These are phyloP conservation scores for Furcifer pardalis DNA, from an alignment of 2,797 vertebrate genomes.

Conservation along the genomic window DNA sequence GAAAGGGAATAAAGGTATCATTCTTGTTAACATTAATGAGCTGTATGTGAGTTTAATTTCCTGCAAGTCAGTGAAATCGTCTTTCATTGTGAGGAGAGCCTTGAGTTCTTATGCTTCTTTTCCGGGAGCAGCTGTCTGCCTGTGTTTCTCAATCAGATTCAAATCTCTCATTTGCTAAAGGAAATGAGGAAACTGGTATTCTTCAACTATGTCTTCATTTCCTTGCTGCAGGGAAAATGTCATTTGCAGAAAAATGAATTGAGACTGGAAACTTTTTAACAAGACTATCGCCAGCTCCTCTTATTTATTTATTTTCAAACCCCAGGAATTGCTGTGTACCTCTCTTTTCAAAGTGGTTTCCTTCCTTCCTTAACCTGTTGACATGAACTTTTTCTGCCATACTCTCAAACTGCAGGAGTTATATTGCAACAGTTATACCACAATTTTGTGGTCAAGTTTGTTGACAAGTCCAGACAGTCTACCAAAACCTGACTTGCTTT, in stretches of 20 bases:
- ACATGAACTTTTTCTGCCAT: not conserved
- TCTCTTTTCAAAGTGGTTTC: not conserved
- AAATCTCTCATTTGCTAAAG: constrained; percentile 14
- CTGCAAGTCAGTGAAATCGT: constrained; percentile 13
- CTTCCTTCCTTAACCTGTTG: not conserved
- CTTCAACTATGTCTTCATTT: not conserved
- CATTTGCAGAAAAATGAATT: not conserved
- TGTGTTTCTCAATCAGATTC: not conserved
- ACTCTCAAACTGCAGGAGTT: no score
- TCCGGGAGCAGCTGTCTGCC: not conserved
- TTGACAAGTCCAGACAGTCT: not conserved
- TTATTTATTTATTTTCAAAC: not conserved
- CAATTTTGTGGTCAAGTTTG: not conserved
- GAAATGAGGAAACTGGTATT: not conserved
- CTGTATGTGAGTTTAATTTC: constrained; percentile 17
- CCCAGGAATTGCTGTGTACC: not conserved
- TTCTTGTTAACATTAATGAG: not conserved
- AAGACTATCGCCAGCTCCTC: not conserved
- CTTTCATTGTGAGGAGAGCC: not conserved
- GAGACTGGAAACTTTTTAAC: not conserved
- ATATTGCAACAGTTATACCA: not conserved
- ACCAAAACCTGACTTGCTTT: not conserved
- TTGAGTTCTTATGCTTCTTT: not conserved
- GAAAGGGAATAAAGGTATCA: not conserved
- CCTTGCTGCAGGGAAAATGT: not conserved